Conservation (phyloP, 2,888 invertebrate species). For the Tupiocoris notatus region DNA sequence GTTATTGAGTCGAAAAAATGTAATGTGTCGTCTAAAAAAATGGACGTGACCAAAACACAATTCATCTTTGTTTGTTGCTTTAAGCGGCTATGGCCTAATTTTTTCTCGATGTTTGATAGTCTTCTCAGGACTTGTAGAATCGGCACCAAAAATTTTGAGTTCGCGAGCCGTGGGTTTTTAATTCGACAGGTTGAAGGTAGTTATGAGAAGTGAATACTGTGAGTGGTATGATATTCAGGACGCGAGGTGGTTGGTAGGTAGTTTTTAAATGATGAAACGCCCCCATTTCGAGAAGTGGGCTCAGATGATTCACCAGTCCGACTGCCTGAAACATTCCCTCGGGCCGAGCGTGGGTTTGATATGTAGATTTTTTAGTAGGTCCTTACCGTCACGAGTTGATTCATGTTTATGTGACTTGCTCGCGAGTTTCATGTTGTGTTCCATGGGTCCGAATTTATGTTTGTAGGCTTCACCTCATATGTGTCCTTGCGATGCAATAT, state of each 20-base stretch:
- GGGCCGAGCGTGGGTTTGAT: neutral
- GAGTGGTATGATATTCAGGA: neutral
- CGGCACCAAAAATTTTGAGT: too few species aligned
- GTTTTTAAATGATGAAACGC: constrained; percentile 19
- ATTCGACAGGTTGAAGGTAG: neutral
- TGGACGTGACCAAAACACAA: too few species aligned
- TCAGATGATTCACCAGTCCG: constrained; percentile 11
- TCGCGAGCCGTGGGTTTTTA: neutral
- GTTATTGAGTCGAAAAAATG: too few species aligned
- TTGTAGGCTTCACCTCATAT: too few species aligned
- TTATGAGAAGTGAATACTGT: neutral
- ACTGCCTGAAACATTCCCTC: neutral
- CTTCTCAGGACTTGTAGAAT: too few species aligned
- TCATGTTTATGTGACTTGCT: neutral
- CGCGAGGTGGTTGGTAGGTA: neutral
- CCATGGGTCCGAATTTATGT: too few species aligned
- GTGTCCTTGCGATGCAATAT: too few species aligned
- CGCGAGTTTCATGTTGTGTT: too few species aligned
- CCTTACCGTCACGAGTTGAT: neutral
- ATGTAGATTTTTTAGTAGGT: neutral
- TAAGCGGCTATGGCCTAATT: too few species aligned
- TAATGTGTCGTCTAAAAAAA: too few species aligned
- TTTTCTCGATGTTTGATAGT: too few species aligned
- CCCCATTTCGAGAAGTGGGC: constrained; percentile 27
- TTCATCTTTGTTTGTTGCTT: too few species aligned